Conservation (phyloP, 2,113 vertebrate species). For the Rhinolophus sinicus region DNA sequence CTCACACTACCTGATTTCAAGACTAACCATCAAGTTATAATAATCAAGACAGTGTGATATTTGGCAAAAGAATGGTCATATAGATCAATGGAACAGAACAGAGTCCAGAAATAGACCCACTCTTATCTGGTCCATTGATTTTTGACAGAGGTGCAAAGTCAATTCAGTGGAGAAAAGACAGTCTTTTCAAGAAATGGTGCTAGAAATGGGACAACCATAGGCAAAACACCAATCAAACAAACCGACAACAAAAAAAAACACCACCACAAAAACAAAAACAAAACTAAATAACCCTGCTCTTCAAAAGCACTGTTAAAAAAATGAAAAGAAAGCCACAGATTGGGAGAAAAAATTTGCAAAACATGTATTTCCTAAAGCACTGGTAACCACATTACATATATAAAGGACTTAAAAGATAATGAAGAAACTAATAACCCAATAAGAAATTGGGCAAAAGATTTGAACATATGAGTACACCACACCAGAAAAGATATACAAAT, state of each 20-base stretch:
- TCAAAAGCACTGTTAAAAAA: slow-evolving; percentile 6
- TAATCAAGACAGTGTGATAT: not conserved
- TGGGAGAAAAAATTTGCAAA: slow-evolving; percentile 44
- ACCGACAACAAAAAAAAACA: not conserved
- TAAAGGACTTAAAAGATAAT: not conserved
- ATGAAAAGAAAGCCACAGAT: slow-evolving; percentile 17
- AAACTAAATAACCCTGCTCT: slow-evolving; percentile 2
- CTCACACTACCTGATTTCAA: not conserved
- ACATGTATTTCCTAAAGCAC: not conserved
- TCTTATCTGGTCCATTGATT: not conserved
- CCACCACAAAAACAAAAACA: not conserved
- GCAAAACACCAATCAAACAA: not conserved
- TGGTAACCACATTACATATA: not conserved
- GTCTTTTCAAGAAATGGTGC: slow-evolving; percentile 34
- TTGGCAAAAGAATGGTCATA: not conserved
- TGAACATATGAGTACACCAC: not conserved
- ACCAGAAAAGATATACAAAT: not conserved
- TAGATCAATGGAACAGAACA: not conserved
- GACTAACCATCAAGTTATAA: not conserved
- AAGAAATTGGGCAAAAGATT: slow-evolving; percentile 28
- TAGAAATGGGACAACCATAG: not conserved
- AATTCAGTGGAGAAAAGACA: slow-evolving; percentile 21
- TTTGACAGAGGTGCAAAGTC: not conserved
- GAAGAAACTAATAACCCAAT: slow-evolving; percentile 12
- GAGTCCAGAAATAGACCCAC: not conserved